Base-by-base conservation (phyloP, 1,140 invertebrate genomes). In the Plodia interpunctella region DNA sequence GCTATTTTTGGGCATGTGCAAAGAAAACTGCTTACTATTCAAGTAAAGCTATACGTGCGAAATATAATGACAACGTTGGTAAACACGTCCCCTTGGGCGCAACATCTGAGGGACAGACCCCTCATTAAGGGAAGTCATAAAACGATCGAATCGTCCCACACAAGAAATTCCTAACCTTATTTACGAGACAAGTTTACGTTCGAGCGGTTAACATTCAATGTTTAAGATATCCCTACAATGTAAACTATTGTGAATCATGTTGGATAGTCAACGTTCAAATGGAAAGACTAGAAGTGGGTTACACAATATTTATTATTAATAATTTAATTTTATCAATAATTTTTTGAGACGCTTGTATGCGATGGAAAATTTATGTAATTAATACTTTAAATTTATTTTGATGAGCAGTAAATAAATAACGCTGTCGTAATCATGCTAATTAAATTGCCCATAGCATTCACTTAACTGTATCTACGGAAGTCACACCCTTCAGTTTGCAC, bases 91-190 rank as follows among this genome's bases (percentile, higher is more conserved):
- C 74, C 62, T 70, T 60, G 72, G 74, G 71, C 74, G 78, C 69
- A 75, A 77, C 74, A 74, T 60, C 65, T 63, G 62, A 38, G 57
- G 63, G 64, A 62, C 63, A 65, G 63, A 70, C 60, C 70, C 68
- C 67, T 83, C 78, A 83, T 83, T 83, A 83, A 74, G 70, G 72
- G 73, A 65, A 66, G 55, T 74, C 73, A 76, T 81, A 83, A 80
- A 84, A 77, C 76, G 78, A 81, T 83, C 74, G 72, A 76, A 76
- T 74, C 76, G 72, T 72, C 76, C 72, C 72, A 72, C 21, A 17
- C 20, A 57, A 13, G 13, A 57, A 57, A 53, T 53, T 44, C 38
- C 38, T 10, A 15, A 44, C 13, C 13, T 44, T 44, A n/a, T 44
- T 44, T 44, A 44, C 15, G 38, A 44, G 38, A 17, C 13, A 44